phyloP scores from a whole-genome alignment of 2,797 vertebrate genomes.

The Enteromius anoplus region DNA sequence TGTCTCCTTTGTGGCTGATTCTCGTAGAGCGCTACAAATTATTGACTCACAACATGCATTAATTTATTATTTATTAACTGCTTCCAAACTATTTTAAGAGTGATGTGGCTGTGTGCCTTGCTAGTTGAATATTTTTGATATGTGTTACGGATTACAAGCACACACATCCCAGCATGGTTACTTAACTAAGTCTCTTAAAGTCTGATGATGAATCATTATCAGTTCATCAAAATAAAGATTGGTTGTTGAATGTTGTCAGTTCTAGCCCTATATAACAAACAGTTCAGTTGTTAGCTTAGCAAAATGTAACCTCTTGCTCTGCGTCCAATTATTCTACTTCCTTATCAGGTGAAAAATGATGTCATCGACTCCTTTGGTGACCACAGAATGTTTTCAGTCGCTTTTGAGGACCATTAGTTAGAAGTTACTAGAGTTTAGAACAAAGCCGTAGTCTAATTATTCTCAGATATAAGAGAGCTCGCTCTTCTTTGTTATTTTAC shows the following conservation, averaged over 20 bases:
- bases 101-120: no score
- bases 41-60: no score
- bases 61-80: no score
- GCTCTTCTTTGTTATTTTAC: not conserved
- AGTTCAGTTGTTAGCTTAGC: not conserved
- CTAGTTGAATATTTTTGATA: no score
- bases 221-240: not conserved
- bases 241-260: not conserved
- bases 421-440: not conserved
- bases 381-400: not conserved
- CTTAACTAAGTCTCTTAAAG: no score
- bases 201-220: no score
- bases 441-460: slow-evolving; percentile 11
- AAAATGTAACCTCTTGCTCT: not conserved
- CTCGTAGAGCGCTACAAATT: no score
- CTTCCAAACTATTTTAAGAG: no score
- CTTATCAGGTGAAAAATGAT: not conserved
- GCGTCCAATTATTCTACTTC: not conserved
- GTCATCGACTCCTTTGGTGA: not conserved
- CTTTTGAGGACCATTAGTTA: not conserved
- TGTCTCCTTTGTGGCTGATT: no score
- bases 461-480: not conserved
- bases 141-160: no score
- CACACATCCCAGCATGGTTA: no score
- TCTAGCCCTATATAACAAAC: not conserved